Evolutionary conservation across 2,113 vertebrate species (phyloP), one percentile per base, ranked within the genome.

Genomic region (Pica pica): DNA sequence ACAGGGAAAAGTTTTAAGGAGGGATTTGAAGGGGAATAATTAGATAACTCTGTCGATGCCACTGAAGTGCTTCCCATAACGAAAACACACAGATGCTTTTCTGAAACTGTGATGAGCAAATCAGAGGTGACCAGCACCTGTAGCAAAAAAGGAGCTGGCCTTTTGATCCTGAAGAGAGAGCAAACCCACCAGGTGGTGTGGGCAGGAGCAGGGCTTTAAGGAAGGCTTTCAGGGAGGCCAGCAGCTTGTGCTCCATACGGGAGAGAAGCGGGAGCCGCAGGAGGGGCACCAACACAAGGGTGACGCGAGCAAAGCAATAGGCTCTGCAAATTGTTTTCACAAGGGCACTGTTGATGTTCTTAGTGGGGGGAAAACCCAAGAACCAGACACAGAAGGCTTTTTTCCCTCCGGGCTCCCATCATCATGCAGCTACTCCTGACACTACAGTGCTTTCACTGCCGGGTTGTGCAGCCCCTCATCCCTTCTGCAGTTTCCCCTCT

Each of bases 1-100:
- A 78, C n/a, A 67, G 57, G 33, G 23, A 81, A 71, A 78, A 52
- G 77, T 92, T 94, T 90, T 61, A 80, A 83, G 78, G 42, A 88
- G 30, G 46, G 47, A 77, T 93, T 52, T 76, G 47, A 74, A 90
- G 55, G 24, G 46, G 47, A 31, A 88, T 83, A 85, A 94, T 83
- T 61, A 94, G 71, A 7, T 52, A 85, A 85, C 52, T 82, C 73
- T 60, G 49, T 39, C 13, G 12, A 84, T 89, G 77, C 44, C 56
- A 56, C 76, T 49, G 41, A 84, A 87, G 81, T 28, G n/a, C 52
- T 60, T 75, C 81, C 83, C 60, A 20, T 22, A 77, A 90, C 87
- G 80, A 83, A 94, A 89, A 60, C 42, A 89, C 42, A 71, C 41
- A 80, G 37, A 26, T 44, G 35, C 37, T 86, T 74, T 81, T 55